These are phyloP conservation scores for Glossophaga mutica DNA, from an alignment of 2,797 vertebrate species.

Conservation along the genomic window DNA sequence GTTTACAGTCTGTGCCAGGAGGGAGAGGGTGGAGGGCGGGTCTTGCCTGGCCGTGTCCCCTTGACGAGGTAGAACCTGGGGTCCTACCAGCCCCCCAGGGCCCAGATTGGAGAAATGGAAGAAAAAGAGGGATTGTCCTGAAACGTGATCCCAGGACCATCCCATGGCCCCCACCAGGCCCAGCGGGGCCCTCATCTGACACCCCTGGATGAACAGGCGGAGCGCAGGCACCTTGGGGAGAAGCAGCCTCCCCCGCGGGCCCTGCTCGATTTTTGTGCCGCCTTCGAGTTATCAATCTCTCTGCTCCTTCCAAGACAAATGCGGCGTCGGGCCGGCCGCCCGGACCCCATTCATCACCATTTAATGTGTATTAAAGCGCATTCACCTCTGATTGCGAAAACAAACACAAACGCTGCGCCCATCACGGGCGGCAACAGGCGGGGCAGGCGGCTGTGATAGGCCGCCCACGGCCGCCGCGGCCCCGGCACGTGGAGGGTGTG, in stretches of 20 bases:
- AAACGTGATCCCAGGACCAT: fast-evolving
- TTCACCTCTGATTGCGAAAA: conserved; percentile 78
- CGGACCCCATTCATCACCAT: conserved; percentile 82
- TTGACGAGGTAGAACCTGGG: neutral
- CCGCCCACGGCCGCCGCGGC: fast-evolving
- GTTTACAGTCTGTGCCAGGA: neutral
- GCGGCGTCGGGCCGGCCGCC: conserved; percentile 72
- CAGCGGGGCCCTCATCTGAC: fast-evolving
- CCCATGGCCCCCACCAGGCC: neutral
- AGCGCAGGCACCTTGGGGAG: fast-evolving
- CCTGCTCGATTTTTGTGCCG: conserved; percentile 45
- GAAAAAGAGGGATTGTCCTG: too few species aligned
- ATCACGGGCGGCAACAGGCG: conserved; percentile 63
- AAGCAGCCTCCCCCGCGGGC: neutral
- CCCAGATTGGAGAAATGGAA: neutral
- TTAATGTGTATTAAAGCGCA: conserved; percentile 81
- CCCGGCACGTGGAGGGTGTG: fast-evolving
- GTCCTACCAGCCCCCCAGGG: neutral
- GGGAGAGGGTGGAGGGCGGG: neutral
- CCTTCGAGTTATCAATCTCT: conserved; percentile 77
- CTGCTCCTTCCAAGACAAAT: conserved; percentile 80
- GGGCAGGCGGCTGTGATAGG: fast-evolving
- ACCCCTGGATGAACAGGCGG: neutral
- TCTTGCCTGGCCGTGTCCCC: neutral
- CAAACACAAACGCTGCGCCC: conserved; percentile 77